Evolutionary conservation across 2,797 vertebrate species (phyloP).

Genomic region (Alcedo quadribrachys): DNA sequence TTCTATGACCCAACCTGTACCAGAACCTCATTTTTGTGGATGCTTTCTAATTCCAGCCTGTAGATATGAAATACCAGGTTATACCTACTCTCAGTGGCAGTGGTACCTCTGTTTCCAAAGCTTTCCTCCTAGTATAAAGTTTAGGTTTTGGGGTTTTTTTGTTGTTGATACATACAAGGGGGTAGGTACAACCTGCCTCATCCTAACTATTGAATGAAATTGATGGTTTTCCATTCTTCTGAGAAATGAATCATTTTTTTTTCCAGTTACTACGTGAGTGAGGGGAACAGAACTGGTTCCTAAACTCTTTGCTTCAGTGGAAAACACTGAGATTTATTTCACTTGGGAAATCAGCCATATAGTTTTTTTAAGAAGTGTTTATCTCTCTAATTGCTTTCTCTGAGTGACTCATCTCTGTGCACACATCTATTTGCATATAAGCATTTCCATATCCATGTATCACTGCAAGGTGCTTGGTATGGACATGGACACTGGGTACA

Average conservation of each 20-base stretch:
- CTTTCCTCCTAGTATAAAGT: not conserved
- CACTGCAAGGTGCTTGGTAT: not conserved
- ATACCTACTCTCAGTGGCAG: no score
- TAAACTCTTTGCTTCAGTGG: not conserved
- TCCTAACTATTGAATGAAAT: not conserved
- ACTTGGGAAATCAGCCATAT: not conserved
- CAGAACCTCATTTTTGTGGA: not conserved
- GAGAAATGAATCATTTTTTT: not conserved
- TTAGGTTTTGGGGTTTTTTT: fast-evolving
- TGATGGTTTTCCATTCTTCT: not conserved
- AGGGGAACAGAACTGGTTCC: not conserved
- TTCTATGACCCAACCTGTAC: not conserved
- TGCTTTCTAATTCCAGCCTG: not conserved
- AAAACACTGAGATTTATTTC: not conserved
- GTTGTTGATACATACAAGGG: not conserved
- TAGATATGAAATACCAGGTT: no score
- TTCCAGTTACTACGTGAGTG: not conserved
- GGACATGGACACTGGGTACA: not conserved
- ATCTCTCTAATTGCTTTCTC: not conserved
- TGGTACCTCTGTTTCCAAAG: not conserved
- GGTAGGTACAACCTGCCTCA: not conserved
- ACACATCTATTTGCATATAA: not conserved
- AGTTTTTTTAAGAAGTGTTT: not conserved
- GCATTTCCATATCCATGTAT: not conserved
- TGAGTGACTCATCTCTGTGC: not conserved